Conservation (phyloP, 2,797 vertebrate species). For the Sylvia borin region DNA sequence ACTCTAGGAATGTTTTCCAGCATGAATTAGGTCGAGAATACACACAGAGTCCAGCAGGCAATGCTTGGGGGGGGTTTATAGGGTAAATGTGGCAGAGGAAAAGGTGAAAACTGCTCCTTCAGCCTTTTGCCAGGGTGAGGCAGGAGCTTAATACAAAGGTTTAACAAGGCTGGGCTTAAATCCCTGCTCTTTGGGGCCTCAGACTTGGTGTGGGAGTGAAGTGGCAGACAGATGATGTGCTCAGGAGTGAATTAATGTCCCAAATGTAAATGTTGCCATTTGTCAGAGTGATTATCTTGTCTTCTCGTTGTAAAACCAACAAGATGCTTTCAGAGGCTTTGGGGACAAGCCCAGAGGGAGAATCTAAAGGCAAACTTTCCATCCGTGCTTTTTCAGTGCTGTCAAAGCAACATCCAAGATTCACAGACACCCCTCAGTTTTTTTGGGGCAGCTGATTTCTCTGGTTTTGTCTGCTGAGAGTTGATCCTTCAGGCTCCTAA, state of each 20-base stretch:
- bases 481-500: background rate
- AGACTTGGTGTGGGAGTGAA: background rate
- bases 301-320: background rate
- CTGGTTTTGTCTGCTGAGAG: background rate
- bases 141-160: background rate
- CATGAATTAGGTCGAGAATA: background rate
- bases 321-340: background rate
- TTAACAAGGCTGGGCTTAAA: background rate
- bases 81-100: background rate
- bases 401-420: background rate
- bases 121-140: background rate
- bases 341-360: background rate
- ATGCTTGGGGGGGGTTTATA: fast-evolving
- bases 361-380: background rate
- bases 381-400: background rate
- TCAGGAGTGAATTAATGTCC: background rate
- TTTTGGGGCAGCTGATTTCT: background rate
- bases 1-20: background rate
- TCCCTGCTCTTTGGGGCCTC: background rate
- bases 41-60: background rate
- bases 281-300: background rate
- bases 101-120: background rate
- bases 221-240: background rate
- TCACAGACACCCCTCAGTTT: background rate
- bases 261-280: background rate